Evolutionary conservation across 2,113 vertebrate genomes (phyloP).

Genomic region (Caretta caretta): DNA sequence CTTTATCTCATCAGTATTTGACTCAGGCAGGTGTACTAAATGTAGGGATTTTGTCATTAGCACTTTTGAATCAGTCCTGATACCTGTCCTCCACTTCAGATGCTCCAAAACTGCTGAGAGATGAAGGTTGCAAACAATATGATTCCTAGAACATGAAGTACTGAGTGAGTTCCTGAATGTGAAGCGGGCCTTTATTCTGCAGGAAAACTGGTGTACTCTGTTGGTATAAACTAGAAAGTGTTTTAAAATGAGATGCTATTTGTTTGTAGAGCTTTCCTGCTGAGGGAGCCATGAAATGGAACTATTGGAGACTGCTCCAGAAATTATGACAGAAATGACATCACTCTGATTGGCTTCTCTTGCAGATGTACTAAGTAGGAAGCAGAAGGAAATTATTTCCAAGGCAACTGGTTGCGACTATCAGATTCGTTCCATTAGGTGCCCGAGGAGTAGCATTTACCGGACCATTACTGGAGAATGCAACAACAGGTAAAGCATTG

Average conservation of each 20-base stretch:
- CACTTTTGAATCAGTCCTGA: not conserved
- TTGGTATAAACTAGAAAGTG: not conserved
- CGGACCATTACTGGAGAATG: slow-evolving; percentile 82
- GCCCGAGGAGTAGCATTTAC: slow-evolving; percentile 73
- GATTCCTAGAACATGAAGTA: not conserved
- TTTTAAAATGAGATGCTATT: not conserved
- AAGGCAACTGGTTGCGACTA: slow-evolving; percentile 80
- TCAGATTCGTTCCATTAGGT: slow-evolving; percentile 47
- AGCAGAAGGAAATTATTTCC: slow-evolving; percentile 74
- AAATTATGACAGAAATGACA: not conserved
- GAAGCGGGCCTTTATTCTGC: not conserved
- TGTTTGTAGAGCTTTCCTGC: not conserved
- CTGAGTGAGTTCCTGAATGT: not conserved
- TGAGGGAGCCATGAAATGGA: not conserved
- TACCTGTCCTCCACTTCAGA: not conserved
- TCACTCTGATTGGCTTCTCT: not conserved
- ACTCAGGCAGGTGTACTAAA: not conserved
- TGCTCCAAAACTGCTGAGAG: not conserved
- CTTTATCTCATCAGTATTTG: not conserved
- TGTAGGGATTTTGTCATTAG: not conserved
- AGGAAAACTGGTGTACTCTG: not conserved
- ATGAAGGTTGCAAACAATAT: not conserved
- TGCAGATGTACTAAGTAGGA: slow-evolving; percentile 78
- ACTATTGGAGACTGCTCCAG: accelerated
- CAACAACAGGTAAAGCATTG: slow-evolving; percentile 84